These are phyloP conservation scores for Cyrtorhinus lividipennis DNA, from an alignment of 1,140 invertebrate genomes.

Conservation along the genomic window DNA sequence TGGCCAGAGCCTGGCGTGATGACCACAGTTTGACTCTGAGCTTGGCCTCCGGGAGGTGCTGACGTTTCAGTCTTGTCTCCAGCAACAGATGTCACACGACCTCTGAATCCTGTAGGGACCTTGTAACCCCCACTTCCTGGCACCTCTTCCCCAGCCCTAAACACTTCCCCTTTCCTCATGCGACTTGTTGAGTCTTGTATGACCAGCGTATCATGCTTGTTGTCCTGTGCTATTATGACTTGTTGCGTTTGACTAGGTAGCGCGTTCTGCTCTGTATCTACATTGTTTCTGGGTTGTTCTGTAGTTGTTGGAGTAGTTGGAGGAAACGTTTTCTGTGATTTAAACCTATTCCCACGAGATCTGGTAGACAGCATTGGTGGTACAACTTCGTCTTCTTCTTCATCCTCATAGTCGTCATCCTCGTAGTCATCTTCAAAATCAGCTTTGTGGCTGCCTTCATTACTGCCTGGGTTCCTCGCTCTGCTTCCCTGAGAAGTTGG, in stretches of 20 bases:
- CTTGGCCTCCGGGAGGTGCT: conserved; percentile 38
- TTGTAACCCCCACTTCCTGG: conserved; percentile 45
- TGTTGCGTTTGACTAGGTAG: conserved; percentile 27
- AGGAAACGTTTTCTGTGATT: too few species aligned
- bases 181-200: conserved; percentile 27
- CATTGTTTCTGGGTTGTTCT: conserved; percentile 11
- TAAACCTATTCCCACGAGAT: background rate
- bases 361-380: conserved; percentile 9
- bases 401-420: conserved; percentile 34
- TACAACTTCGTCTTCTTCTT: conserved; percentile 37
- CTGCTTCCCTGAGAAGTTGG: too few species aligned
- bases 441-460: too few species aligned
- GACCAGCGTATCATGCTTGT: conserved; percentile 30
- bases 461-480: too few species aligned
- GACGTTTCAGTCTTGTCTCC: conserved; percentile 40
- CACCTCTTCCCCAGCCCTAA: conserved; percentile 44
- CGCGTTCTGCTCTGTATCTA: conserved; percentile 6
- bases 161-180: conserved; percentile 33
- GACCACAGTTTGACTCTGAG: conserved; percentile 47
- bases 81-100: conserved; percentile 43
- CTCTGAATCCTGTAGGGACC: conserved; percentile 49
- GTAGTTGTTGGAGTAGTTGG: conserved; percentile 10
- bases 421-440: conserved; percentile 32
- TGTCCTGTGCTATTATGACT: conserved; percentile 24
- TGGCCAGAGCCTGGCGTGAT: conserved; percentile 39